phyloP scores from a whole-genome alignment of 2,797 vertebrate species.

The Leptodactylus fallax region DNA sequence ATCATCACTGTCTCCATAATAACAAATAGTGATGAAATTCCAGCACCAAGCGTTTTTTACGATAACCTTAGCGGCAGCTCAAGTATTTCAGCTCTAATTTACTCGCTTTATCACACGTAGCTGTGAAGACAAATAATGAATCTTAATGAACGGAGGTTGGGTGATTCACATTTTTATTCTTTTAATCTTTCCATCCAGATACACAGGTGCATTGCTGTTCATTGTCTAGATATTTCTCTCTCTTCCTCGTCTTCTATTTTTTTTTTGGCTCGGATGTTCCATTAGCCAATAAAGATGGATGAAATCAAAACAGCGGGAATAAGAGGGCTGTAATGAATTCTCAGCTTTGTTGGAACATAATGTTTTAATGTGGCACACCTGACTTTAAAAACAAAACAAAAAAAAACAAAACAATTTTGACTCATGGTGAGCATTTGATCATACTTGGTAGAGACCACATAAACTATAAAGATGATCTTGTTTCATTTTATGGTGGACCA shows the following conservation, averaged over 20 bases:
- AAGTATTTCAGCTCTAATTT: slow-evolving; percentile 71
- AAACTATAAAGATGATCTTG: not conserved
- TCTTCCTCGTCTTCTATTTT: slow-evolving; percentile 47
- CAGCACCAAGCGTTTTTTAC: slow-evolving; percentile 56
- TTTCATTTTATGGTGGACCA: too few species aligned
- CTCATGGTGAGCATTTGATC: not conserved
- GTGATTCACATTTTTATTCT: slow-evolving; percentile 66
- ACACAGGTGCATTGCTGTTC: slow-evolving; percentile 62
- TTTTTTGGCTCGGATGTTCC: slow-evolving; percentile 67
- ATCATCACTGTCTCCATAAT: slow-evolving; percentile 43
- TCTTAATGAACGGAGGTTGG: slow-evolving; percentile 68
- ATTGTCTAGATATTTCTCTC: slow-evolving; percentile 62
- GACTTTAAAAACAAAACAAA: slow-evolving; percentile 43
- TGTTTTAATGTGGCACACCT: slow-evolving; percentile 48
- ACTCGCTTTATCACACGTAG: slow-evolving; percentile 72
- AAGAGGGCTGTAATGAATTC: slow-evolving; percentile 66
- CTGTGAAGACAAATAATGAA: slow-evolving; percentile 71
- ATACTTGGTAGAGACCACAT: not conserved
- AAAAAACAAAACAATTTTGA: not conserved
- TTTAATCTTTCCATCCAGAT: slow-evolving; percentile 70
- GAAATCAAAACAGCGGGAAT: slow-evolving; percentile 69
- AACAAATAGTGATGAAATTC: slow-evolving; percentile 50
- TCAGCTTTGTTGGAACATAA: slow-evolving; percentile 55
- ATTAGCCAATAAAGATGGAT: slow-evolving; percentile 70
- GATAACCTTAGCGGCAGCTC: slow-evolving; percentile 67